These are phyloP conservation scores for Bostrychus sinensis DNA, from an alignment of 2,113 vertebrate genomes.

Conservation along the genomic window DNA sequence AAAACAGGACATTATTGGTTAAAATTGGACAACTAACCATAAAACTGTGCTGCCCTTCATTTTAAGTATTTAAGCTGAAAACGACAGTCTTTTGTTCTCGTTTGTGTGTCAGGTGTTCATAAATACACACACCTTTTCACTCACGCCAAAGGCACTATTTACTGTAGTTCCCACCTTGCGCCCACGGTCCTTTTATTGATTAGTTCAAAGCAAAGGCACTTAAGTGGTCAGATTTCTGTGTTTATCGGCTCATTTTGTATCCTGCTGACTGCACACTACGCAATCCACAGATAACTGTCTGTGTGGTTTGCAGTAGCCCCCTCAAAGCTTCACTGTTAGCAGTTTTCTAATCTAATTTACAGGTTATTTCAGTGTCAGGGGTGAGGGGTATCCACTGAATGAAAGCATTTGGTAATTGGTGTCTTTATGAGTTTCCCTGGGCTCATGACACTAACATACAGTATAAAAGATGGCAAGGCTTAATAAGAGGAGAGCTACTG, in stretches of 20 bases:
- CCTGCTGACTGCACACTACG: constrained; percentile 5
- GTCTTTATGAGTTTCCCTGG: neutral
- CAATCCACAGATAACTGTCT: neutral
- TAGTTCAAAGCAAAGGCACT: constrained; percentile 4
- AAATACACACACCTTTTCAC: neutral
- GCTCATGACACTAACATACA: neutral
- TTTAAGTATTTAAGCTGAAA: no score
- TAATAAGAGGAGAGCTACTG: neutral
- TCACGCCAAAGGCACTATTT: neutral
- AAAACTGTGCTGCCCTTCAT: no score
- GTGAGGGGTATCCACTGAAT: neutral
- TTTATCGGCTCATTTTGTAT: constrained; percentile 7
- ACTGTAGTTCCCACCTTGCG: neutral
- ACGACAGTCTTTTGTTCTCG: neutral
- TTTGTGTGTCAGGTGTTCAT: neutral
- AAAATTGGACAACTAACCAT: no score
- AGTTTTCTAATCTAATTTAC: neutral
- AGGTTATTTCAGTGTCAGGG: neutral
- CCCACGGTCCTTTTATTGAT: constrained; percentile 7
- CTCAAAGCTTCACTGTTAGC: neutral
- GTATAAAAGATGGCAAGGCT: neutral
- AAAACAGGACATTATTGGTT: no score
- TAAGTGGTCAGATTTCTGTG: constrained; percentile 14
- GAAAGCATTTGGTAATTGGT: constrained; percentile 5
- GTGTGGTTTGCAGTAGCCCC: neutral